phyloP scores from a whole-genome alignment of 2,113 vertebrate species.

The Saccopteryx leptura region DNA sequence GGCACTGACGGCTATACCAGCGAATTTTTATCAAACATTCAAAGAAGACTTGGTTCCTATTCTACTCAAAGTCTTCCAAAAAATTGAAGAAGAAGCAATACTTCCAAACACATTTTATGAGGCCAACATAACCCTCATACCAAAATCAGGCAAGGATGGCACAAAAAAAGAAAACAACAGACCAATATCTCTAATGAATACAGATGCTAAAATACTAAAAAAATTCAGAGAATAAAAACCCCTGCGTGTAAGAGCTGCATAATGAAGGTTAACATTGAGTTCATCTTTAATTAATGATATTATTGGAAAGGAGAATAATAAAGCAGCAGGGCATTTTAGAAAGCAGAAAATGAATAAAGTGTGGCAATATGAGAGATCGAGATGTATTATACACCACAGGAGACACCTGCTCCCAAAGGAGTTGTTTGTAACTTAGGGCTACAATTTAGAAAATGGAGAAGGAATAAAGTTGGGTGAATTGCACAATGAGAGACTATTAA shows the following conservation, averaged over 20 bases:
- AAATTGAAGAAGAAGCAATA: too few relatives aligned
- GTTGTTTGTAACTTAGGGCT: background rate
- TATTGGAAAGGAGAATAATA: background rate
- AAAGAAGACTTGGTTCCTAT: too few relatives aligned
- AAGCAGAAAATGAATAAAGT: background rate
- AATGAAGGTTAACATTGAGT: background rate
- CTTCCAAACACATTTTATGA: too few relatives aligned
- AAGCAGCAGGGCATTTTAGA: background rate
- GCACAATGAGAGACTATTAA: background rate
- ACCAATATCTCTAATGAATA: too few relatives aligned
- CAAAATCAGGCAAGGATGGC: too few relatives aligned
- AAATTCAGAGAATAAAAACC: background rate
- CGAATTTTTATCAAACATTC: too few relatives aligned
- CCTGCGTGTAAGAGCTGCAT: background rate
- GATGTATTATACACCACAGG: background rate
- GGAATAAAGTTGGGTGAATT: background rate
- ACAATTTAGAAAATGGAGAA: background rate
- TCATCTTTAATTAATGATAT: background rate
- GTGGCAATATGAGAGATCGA: background rate
- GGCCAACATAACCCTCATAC: too few relatives aligned
- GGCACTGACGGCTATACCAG: too few relatives aligned
- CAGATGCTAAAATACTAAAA: too few relatives aligned
- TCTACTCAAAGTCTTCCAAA: too few relatives aligned
- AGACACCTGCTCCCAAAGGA: background rate
- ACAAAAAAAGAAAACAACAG: too few relatives aligned